Evolutionary conservation across 37 sponge, comb jelly and placozoan species (phyloP).

Genomic region (Hexactinellida sp.): DNA sequence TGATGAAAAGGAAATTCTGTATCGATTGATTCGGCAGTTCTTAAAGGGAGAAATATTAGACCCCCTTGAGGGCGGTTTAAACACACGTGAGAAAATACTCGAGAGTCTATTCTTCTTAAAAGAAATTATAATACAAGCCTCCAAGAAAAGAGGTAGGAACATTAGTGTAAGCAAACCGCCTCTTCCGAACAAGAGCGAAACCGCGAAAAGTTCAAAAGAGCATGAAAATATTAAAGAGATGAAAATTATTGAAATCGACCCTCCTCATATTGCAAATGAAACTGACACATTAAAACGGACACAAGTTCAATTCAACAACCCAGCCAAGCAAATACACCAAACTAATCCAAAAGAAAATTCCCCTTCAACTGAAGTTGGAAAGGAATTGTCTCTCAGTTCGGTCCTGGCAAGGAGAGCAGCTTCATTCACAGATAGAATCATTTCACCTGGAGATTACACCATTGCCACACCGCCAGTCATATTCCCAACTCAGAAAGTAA

Average conservation of each 20-base stretch:
- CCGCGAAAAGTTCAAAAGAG: background rate
- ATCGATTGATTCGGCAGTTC: background rate
- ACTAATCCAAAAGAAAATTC: background rate
- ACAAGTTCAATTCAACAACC: background rate
- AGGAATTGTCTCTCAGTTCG: background rate
- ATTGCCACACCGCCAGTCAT: background rate
- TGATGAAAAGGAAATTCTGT: background rate
- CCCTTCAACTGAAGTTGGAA: too few relatives aligned
- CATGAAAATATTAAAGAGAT: background rate
- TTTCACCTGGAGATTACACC: background rate
- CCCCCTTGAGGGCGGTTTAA: background rate
- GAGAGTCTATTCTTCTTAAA: background rate
- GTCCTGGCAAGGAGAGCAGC: background rate
- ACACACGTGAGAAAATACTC: background rate
- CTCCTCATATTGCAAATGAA: background rate
- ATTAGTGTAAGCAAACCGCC: constrained; percentile 3
- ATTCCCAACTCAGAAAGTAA: background rate
- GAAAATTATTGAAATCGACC: background rate
- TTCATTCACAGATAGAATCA: background rate
- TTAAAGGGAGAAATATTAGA: background rate
- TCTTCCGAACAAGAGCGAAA: background rate
- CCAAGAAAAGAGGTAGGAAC: background rate
- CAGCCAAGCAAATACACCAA: background rate
- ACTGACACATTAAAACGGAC: background rate
- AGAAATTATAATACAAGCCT: constrained; percentile 4